These are phyloP conservation scores for Exocentrus adspersus DNA, from an alignment of 2,888 invertebrate genomes.

Conservation along the genomic window DNA sequence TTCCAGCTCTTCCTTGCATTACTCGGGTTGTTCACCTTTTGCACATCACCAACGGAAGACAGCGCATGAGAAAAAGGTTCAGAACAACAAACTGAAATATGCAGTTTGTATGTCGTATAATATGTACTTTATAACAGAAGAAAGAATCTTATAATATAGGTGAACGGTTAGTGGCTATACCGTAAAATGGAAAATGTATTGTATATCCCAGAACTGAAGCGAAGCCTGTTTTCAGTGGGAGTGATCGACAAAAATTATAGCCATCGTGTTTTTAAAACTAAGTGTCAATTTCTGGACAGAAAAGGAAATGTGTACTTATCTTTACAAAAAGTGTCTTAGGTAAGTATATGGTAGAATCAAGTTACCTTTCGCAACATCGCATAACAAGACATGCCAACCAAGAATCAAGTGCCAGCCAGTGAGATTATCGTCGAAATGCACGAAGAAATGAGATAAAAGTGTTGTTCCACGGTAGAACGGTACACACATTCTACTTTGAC, in stretches of 20 bases:
- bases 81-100: background rate
- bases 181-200: too few relatives aligned
- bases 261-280: too few relatives aligned
- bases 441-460: background rate
- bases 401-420: background rate
- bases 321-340: too few relatives aligned
- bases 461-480: background rate
- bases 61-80: background rate
- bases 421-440: background rate
- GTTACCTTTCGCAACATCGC: constrained; percentile 1
- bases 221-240: too few relatives aligned
- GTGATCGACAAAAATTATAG: too few relatives aligned
- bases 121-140: too few relatives aligned
- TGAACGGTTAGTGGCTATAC: too few relatives aligned
- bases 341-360: background rate
- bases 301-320: too few relatives aligned
- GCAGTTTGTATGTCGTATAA: background rate
- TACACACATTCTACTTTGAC: background rate
- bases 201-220: too few relatives aligned
- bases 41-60: background rate
- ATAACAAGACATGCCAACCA: background rate
- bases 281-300: too few relatives aligned
- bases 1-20: constrained; percentile 28
- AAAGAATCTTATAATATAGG: too few relatives aligned
- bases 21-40: constrained; percentile 35